These are phyloP conservation scores for Alviniconcha strummeri DNA, from an alignment of 2,888 invertebrate species.

Conservation along the genomic window DNA sequence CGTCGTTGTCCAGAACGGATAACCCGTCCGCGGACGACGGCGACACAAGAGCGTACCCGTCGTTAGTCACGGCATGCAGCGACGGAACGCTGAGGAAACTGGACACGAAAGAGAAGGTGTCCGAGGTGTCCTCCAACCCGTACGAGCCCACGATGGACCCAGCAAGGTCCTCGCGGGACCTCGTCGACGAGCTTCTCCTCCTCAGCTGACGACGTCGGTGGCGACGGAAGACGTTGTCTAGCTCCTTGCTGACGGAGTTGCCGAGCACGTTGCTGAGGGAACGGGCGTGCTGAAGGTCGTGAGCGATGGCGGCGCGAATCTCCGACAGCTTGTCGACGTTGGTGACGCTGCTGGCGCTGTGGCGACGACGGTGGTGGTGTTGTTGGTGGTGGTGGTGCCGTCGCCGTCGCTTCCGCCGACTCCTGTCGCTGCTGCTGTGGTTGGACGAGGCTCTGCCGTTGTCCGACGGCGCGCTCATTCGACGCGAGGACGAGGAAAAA, in stretches of 20 bases:
- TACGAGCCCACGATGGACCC: conserved; percentile 62
- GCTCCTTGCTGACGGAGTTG: conserved; percentile 47
- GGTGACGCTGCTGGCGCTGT: conserved; percentile 35
- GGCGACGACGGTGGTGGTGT: conserved; percentile 21
- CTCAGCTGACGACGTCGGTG: background rate
- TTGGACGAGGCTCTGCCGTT: background rate
- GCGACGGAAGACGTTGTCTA: conserved; percentile 32
- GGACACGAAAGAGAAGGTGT: conserved; percentile 58
- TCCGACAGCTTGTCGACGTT: conserved; percentile 28
- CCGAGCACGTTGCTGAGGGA: conserved; percentile 47
- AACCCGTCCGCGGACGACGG: background rate
- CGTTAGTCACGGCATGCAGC: background rate
- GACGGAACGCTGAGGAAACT: conserved; percentile 48
- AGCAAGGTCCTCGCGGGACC: conserved; percentile 53
- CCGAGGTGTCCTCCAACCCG: conserved; percentile 56
- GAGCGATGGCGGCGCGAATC: conserved; percentile 43
- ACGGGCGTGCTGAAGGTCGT: conserved; percentile 49
- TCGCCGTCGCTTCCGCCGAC: background rate
- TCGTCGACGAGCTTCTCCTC: conserved; percentile 37
- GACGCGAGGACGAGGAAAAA: too few species aligned
- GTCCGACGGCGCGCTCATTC: background rate
- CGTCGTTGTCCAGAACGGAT: conserved; percentile 18
- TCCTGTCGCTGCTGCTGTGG: background rate
- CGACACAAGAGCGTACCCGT: background rate
- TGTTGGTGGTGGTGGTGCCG: background rate